These are phyloP conservation scores for Dasypus novemcinctus DNA, from an alignment of 2,113 vertebrate species.

Conservation along the genomic window DNA sequence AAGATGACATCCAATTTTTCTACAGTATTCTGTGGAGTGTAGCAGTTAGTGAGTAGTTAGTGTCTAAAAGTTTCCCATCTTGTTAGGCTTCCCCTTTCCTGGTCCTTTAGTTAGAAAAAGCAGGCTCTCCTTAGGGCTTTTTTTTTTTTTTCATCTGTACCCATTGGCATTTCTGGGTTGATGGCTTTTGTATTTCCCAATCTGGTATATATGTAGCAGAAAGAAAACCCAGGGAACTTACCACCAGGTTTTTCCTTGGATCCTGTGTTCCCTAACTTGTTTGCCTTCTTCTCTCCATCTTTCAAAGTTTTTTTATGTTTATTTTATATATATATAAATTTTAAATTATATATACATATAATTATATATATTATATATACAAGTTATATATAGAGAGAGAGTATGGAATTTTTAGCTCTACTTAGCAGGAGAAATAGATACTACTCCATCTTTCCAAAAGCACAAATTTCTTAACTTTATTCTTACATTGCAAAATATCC, in stretches of 20 bases:
- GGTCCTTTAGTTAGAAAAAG: neutral
- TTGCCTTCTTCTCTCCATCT: neutral
- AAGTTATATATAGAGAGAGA: no score
- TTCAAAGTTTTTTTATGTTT: neutral
- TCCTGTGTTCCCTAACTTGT: neutral
- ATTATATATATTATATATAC: neutral
- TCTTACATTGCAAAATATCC: conserved; percentile 7
- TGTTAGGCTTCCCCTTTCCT: neutral
- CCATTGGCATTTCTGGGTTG: neutral
- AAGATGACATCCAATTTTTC: neutral
- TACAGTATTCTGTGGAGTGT: neutral
- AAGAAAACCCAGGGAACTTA: neutral
- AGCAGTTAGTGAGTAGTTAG: neutral
- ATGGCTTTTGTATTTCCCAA: neutral
- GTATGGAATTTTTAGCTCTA: neutral
- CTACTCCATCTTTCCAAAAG: neutral
- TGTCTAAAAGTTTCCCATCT: neutral
- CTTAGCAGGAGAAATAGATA: neutral
- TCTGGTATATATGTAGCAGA: neutral
- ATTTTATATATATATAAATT: neutral
- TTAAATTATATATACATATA: no score
- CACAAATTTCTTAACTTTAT: neutral
- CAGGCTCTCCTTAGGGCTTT: neutral
- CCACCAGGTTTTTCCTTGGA: neutral
- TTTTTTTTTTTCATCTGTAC: neutral